These are phyloP conservation scores for Vidua macroura DNA, from an alignment of 2,113 vertebrate genomes.

Conservation along the genomic window DNA sequence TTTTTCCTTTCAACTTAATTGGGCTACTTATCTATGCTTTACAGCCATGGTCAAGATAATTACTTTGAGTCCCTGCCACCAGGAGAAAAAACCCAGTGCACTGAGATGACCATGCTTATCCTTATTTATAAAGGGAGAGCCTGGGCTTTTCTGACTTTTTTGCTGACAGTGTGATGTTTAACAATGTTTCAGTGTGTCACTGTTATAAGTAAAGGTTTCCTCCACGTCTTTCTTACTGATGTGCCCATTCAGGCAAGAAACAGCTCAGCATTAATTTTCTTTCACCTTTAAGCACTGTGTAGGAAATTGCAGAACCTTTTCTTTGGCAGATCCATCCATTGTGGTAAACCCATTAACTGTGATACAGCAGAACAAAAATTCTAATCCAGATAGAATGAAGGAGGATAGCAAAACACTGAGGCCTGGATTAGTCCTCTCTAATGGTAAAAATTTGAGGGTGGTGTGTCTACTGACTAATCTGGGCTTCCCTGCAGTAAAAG, in stretches of 20 bases:
- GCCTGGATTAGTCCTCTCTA: not conserved
- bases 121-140: not conserved
- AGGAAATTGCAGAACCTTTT: not conserved
- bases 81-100: not conserved
- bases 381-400: not conserved
- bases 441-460: not conserved
- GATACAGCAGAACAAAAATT: not conserved
- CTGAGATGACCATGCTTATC: not conserved
- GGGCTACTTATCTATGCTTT: conserved; percentile 20
- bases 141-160: not conserved
- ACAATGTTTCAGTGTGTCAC: not conserved
- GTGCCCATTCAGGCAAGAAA: not conserved
- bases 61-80: not conserved
- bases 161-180: not conserved
- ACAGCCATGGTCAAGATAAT: conserved; percentile 21
- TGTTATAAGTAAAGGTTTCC: not conserved
- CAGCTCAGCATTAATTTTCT: not conserved
- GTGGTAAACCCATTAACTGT: not conserved
- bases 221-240: not conserved
- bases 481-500: not conserved
- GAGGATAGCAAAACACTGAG: not conserved
- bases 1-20: not conserved
- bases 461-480: not conserved
- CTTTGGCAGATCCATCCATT: not conserved
- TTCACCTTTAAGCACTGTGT: not conserved